A percentile compares a stretch with the other conserved stretches of the same genome.
phyloP scores from a whole-genome alignment of 2,888 invertebrate genomes.

The Liposcelis brunnea region DNA sequence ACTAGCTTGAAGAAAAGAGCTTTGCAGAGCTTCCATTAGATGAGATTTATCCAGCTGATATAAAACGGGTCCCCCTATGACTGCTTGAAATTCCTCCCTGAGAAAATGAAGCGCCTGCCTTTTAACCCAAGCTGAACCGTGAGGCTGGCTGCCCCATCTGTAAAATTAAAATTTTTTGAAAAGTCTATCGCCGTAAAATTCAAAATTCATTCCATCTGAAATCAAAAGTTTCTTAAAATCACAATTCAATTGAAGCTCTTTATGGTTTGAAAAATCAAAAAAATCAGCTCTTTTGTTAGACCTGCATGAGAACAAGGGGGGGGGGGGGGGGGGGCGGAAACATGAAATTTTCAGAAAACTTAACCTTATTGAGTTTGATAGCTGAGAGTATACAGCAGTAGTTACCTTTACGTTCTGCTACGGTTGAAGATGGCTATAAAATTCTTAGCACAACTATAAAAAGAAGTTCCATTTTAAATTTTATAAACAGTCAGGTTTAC shows the following conservation, averaged over 20 bases:
- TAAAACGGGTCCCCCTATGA: slow-evolving; percentile 54
- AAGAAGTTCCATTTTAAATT: not conserved
- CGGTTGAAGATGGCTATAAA: too few species aligned
- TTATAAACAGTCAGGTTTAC: slow-evolving; percentile 16
- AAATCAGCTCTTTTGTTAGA: too few species aligned
- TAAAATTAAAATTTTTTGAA: not conserved
- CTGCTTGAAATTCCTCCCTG: slow-evolving; percentile 75
- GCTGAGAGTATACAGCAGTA: too few species aligned
- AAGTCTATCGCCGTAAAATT: not conserved
- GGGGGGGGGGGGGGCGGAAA: too few species aligned
- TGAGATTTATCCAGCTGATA: slow-evolving; percentile 60
- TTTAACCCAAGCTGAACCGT: slow-evolving; percentile 70
- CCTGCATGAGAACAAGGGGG: too few species aligned
- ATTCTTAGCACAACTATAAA: too few species aligned
- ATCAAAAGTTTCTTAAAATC: too few species aligned
- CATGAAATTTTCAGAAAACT: too few species aligned
- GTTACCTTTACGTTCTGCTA: too few species aligned
- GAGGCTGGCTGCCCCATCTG: slow-evolving; percentile 70
- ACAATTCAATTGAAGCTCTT: too few species aligned
- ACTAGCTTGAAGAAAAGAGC: slow-evolving; percentile 44
- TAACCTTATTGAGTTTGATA: too few species aligned
- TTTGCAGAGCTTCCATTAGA: slow-evolving; percentile 50
- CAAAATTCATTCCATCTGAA: not conserved
- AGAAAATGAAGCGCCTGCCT: slow-evolving; percentile 80
- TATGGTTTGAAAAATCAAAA: too few species aligned